These are phyloP conservation scores for Semotilus atromaculatus DNA, from an alignment of 2,797 vertebrate species.

Conservation along the genomic window DNA sequence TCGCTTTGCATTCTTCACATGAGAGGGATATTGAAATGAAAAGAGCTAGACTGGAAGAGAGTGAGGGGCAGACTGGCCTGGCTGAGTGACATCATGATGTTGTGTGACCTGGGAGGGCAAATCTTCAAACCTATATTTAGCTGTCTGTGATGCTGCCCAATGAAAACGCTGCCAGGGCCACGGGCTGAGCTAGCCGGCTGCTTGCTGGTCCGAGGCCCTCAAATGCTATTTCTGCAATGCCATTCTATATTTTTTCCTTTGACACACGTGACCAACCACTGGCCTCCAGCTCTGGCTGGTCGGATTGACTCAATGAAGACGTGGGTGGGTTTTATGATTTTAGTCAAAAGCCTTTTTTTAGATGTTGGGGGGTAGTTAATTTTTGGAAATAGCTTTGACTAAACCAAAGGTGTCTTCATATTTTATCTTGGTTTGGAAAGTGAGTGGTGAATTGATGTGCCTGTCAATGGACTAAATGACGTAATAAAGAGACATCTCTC, in stretches of 20 bases:
- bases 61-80: slow-evolving; percentile 28
- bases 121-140: slow-evolving; percentile 65
- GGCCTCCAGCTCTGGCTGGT: slow-evolving; percentile 9
- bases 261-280: slow-evolving; percentile 20
- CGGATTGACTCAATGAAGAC: neutral
- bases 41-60: neutral
- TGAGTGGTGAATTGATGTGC: neutral
- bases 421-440: neutral
- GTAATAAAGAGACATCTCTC: slow-evolving; percentile 15
- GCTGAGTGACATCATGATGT: slow-evolving; percentile 45
- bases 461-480: neutral
- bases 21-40: slow-evolving; percentile 21
- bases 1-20: neutral
- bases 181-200: slow-evolving; percentile 57
- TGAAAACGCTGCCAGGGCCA: slow-evolving; percentile 57
- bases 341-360: neutral
- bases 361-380: neutral
- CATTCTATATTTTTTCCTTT: slow-evolving; percentile 1
- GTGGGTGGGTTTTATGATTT: neutral
- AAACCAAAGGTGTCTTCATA: neutral
- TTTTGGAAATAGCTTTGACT: slow-evolving; percentile 1
- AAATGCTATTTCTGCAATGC: slow-evolving; percentile 9
- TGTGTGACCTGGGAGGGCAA: slow-evolving; percentile 57
- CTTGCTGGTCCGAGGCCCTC: slow-evolving; percentile 60
- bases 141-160: slow-evolving; percentile 61